Evolutionary conservation across 30 jellyfish, hydroid and myxozoan species (phyloP), one percentile per base, ranked within the genome.

Genomic region (Pseudorhiza aurosa): DNA sequence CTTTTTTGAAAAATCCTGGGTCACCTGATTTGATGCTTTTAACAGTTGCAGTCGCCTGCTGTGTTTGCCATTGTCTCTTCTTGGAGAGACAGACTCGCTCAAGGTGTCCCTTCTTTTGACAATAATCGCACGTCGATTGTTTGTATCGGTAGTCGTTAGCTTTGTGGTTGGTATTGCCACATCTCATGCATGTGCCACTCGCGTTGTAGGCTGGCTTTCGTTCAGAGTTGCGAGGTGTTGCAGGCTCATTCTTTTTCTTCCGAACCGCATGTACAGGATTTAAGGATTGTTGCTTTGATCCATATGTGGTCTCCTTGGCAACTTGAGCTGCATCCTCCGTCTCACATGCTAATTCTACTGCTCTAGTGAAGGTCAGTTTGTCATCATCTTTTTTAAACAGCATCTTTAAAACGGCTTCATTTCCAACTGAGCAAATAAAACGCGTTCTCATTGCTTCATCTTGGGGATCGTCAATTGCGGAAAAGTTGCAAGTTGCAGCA

Each of bases 391-490:
- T 68, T 25, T 33, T 31, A 43, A 75, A 75, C 18, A 75, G 80
- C 18, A 87, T 59, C 31, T 75, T 75, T 21, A 75, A 68, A 15
- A 58, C 82, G 17, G 82, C 88, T 58, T 75, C 87, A 35, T 75
- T 75, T 37, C 35, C 35, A 9, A 75, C 69, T 25, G 65, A 39
- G 58, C 88, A 75, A 24, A 75, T 75, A 62, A 57, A 75, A 10
- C 80, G 67, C 15, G 86, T 3, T 59, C 85, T 31, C 21, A 63
- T 28, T 37, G 90, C 87, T 44, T 78, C 85, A 51, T 78, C 87
- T 43, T 37, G 90, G 12, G 88, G 78, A 24, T 78, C 88, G 28
- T 78, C 29, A 74, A 30, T 63, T 36, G 83, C 42, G 14, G 90
- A 33, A 32, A 78, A 78, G 26, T 65, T 53, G 43, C 87, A 33